Evolutionary conservation across 2,113 vertebrate genomes (phyloP), one percentile per base, ranked within the genome.

Genomic region (Sinocyclocheilus rhinocerous): DNA sequence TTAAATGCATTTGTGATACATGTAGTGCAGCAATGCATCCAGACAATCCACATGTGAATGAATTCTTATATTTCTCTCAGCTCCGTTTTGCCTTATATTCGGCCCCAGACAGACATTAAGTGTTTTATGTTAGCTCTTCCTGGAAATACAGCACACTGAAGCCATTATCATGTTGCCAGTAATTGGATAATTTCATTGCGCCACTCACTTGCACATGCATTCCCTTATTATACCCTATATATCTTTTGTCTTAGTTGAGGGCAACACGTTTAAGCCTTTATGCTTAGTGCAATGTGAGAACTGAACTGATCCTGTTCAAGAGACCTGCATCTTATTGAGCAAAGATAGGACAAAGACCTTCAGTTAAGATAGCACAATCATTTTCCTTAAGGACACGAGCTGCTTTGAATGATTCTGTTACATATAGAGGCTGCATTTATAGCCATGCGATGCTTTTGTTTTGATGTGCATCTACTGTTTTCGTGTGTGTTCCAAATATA

Each of bases 401-500:
- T 26, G n/a, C 22, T 45, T 24, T 69, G 16, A 33, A 52, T 9
- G 65, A 52, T 82, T 79, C 16, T 81, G 29, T 39, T 24, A 42
- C 13, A 33, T 26, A 39, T 78, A 57, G 52, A 61, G n/a, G 36
- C 59, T 52, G 24, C 26, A 50, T 82, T 82, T 82, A 82, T 29
- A 67, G 26, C 7, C 63, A 69, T 8, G 20, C 11, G 52, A 76
- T 29, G 85, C 73, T 57, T 77, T 81, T 85, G 81, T 84, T 87
- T 91, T 72, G 81, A 88, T 85, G 85, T 89, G 83, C 79, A 29
- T 26, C 85, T 75, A 80, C 72, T 67, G 76, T 16, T 65, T 80
- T 77, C 55, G 77, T 80, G 76, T 22, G 83, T 45, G 16, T 76
- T 91, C 93, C 93, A 95, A 94, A 94, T 94, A 94, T 94, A 94